Percentiles rank a stretch among this genome's conserved stretches.
Evolutionary conservation across 2,888 invertebrate species (phyloP).

Genomic region (Perizoma flavofasciatum): DNA sequence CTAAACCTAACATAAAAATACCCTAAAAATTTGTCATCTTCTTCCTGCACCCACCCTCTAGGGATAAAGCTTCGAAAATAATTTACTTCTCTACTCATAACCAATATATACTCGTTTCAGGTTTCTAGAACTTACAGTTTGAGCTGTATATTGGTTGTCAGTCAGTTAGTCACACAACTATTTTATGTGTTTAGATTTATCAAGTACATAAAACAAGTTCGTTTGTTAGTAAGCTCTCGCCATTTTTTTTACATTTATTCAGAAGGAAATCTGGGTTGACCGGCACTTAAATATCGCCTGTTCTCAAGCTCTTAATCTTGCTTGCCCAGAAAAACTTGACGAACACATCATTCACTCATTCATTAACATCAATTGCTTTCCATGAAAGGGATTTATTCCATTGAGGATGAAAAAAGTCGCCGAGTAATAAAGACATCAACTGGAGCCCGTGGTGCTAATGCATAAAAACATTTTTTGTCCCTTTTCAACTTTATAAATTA

Average conservation of each 20-base stretch:
- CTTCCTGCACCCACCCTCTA: too few relatives aligned
- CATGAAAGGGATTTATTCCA: conserved; percentile 41
- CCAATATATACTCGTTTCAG: too few relatives aligned
- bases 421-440: conserved; percentile 54
- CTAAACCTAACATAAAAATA: too few relatives aligned
- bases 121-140: too few relatives aligned
- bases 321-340: conserved; percentile 35
- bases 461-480: conserved; percentile 40
- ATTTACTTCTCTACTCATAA: too few relatives aligned
- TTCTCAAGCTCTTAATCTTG: conserved; percentile 25
- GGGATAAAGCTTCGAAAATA: too few relatives aligned
- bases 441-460: conserved; percentile 38
- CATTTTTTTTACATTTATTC: background rate
- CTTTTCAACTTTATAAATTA: conserved; percentile 29
- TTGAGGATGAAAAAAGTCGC: conserved; percentile 34
- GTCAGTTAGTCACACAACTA: too few relatives aligned
- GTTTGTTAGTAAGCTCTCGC: background rate
- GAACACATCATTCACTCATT: conserved; percentile 37
- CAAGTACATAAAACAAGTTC: too few relatives aligned
- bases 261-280: conserved; percentile 14
- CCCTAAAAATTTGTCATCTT: too few relatives aligned
- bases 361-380: conserved; percentile 42
- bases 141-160: too few relatives aligned
- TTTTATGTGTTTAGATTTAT: too few relatives aligned
- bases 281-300: conserved; percentile 8